A percentile compares a stretch with the other conserved stretches of the same genome.
Evolutionary conservation across 2,797 vertebrate genomes (phyloP).

Genomic region (Uromys caudimaculatus): DNA sequence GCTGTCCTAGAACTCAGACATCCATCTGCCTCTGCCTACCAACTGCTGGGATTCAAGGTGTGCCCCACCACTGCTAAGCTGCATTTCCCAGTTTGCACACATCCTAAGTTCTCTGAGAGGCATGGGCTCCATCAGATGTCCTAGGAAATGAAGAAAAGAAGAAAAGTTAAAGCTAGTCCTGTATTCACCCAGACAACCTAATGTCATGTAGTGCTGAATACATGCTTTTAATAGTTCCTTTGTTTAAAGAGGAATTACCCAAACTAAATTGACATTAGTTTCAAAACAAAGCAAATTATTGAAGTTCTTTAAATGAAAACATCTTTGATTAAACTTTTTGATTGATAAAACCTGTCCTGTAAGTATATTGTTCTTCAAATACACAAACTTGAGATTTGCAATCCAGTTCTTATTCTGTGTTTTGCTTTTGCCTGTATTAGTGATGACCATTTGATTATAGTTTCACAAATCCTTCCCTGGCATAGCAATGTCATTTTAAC

Average conservation of each 20-base stretch:
- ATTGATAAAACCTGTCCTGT: not conserved
- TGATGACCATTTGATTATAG: not conserved
- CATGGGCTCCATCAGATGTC: not conserved
- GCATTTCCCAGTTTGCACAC: not conserved
- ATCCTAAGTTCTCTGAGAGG: not conserved
- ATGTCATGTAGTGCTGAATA: not conserved
- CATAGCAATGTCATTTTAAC: not conserved
- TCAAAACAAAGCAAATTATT: not conserved
- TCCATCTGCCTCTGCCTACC: not conserved
- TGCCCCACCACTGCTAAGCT: not conserved
- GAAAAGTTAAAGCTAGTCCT: not conserved
- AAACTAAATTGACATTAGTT: not conserved
- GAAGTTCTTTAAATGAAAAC: not conserved
- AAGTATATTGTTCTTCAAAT: not conserved
- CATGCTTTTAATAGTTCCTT: not conserved
- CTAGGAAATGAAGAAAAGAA: not conserved
- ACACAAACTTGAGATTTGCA: not conserved
- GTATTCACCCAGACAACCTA: not conserved
- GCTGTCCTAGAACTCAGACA: not conserved
- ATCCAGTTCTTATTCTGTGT: not conserved
- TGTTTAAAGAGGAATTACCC: not conserved
- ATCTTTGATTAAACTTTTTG: not conserved
- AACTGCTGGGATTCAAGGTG: not conserved
- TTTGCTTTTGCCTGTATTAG: not conserved
- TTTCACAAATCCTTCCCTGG: not conserved